Evolutionary conservation across 2,113 vertebrate genomes (phyloP).

Genomic region (Pelmatolapia mariae): DNA sequence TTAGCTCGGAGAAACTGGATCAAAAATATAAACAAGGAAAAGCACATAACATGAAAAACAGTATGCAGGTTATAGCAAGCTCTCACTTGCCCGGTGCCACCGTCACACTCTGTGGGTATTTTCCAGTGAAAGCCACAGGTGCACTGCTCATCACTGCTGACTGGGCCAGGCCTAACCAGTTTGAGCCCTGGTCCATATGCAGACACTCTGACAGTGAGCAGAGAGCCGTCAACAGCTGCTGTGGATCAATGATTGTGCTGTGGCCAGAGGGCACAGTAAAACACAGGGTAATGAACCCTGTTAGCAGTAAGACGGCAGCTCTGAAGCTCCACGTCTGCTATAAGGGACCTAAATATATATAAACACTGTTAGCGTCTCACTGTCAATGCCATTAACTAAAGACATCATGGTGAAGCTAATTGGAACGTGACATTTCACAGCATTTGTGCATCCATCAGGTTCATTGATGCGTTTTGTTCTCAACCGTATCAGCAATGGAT

Average conservation of each 20-base stretch:
- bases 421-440: neutral
- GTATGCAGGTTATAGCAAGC: neutral
- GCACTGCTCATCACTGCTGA: neutral
- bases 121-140: neutral
- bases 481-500: neutral
- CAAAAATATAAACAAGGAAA: neutral
- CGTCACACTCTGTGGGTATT: neutral
- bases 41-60: neutral
- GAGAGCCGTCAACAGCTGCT: neutral
- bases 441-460: neutral
- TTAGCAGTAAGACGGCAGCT: neutral
- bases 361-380: neutral
- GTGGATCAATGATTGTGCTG: constrained; percentile 10
- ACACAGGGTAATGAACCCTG: neutral
- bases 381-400: neutral
- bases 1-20: neutral
- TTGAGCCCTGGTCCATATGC: neutral
- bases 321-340: neutral
- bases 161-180: accelerated
- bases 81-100: neutral
- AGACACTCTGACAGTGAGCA: neutral
- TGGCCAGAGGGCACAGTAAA: neutral
- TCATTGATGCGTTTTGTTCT: neutral
- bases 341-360: neutral
- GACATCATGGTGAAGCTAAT: neutral